Evolutionary conservation across 2,888 invertebrate species (phyloP).

Genomic region (Pseudoips prasinana): DNA sequence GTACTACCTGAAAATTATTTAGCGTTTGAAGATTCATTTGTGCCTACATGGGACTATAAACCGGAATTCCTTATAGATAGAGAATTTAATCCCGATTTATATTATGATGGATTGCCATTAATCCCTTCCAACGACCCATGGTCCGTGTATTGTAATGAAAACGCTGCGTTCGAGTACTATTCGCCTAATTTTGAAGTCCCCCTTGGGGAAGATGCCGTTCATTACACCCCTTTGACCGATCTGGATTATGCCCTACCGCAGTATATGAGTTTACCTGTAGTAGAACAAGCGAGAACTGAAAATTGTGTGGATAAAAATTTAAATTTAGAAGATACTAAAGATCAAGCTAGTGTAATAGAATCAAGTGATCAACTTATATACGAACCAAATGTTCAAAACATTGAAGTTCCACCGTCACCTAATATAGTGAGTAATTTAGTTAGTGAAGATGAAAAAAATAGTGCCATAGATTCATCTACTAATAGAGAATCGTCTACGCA

Average conservation of each 20-base stretch:
- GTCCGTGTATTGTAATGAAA: slow-evolving; percentile 62
- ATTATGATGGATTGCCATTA: slow-evolving; percentile 65
- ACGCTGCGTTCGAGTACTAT: slow-evolving; percentile 63
- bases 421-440: slow-evolving; percentile 38
- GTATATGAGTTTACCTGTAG: slow-evolving; percentile 66
- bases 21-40: slow-evolving; percentile 78
- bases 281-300: slow-evolving; percentile 53
- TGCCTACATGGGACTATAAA: slow-evolving; percentile 71
- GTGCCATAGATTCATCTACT: slow-evolving; percentile 37
- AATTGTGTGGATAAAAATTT: slow-evolving; percentile 35
- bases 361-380: slow-evolving; percentile 33
- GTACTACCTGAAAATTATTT: slow-evolving; percentile 74
- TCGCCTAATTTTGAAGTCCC: slow-evolving; percentile 60
- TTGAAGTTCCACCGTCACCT: slow-evolving; percentile 26
- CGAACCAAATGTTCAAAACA: slow-evolving; percentile 26
- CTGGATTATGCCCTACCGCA: slow-evolving; percentile 73
- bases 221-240: slow-evolving; percentile 70
- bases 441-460: slow-evolving; percentile 52
- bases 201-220: slow-evolving; percentile 50
- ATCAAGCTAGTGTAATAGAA: slow-evolving; percentile 30
- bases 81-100: slow-evolving; percentile 56
- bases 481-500: slow-evolving; percentile 58
- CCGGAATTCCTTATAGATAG: slow-evolving; percentile 56
- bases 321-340: slow-evolving; percentile 30
- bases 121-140: slow-evolving; percentile 73